Conservation (phyloP, 2,113 vertebrate species). For the Electrona antarctica region DNA sequence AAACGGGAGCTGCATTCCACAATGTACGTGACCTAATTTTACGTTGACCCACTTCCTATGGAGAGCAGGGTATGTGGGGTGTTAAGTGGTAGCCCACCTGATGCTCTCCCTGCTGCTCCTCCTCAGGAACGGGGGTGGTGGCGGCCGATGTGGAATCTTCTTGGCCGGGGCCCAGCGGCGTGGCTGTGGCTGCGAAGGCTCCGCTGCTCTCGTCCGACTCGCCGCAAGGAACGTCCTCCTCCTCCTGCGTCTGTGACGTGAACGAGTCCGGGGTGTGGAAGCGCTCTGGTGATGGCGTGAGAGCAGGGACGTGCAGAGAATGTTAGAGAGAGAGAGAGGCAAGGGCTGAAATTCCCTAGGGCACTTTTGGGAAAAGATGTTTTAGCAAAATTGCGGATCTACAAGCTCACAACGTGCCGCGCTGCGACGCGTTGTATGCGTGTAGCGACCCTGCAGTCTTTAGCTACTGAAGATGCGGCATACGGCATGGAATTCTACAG, state of each 20-base stretch:
- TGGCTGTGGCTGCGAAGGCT: slow-evolving; percentile 6
- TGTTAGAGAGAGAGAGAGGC: not conserved
- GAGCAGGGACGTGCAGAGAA: not conserved
- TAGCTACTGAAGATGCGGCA: too few relatives aligned
- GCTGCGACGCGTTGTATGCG: too few relatives aligned
- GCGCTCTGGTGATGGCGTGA: too few relatives aligned
- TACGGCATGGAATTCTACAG: too few relatives aligned
- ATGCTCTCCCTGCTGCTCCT: slow-evolving; percentile 48
- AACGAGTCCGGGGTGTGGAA: slow-evolving; percentile 26
- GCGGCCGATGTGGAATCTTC: slow-evolving; percentile 23
- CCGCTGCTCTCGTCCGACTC: slow-evolving; percentile 16
- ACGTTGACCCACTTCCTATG: slow-evolving; percentile 49
- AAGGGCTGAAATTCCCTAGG: too few relatives aligned
- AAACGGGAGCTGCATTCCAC: slow-evolving; percentile 46
- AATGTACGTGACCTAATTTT: slow-evolving; percentile 43
- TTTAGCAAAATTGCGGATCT: too few relatives aligned
- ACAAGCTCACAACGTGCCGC: too few relatives aligned
- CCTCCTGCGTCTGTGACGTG: slow-evolving; percentile 16
- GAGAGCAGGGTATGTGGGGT: not conserved
- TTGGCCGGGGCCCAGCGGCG: slow-evolving; percentile 34
- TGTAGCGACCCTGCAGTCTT: too few relatives aligned
- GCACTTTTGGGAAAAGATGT: too few relatives aligned
- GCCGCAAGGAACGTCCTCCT: slow-evolving; percentile 1
- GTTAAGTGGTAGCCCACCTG: slow-evolving; percentile 60
- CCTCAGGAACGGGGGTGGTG: slow-evolving; percentile 14